These are phyloP conservation scores for Bubo blakistoni DNA, from an alignment of 2,113 vertebrate species.

Conservation along the genomic window DNA sequence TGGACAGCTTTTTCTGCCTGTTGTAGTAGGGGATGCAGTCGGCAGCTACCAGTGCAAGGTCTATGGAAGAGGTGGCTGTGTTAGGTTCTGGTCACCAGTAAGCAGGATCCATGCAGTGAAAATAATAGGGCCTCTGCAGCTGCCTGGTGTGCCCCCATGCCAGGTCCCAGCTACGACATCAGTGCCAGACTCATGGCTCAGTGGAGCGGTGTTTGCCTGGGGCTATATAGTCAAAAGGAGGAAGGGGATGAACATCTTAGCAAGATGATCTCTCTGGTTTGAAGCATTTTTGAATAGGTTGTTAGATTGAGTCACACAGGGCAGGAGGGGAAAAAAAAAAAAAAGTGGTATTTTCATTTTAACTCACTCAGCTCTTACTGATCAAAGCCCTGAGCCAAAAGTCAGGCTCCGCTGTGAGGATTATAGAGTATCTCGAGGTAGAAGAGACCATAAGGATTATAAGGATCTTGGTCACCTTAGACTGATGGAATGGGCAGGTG, in stretches of 20 bases:
- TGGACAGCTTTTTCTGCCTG: neutral
- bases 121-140: neutral
- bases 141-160: neutral
- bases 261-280: neutral
- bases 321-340: accelerated
- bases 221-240: neutral
- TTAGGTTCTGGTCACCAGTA: neutral
- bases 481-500: neutral
- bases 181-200: neutral
- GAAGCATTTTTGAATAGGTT: neutral
- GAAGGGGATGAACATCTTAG: neutral
- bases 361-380: neutral
- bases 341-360: neutral
- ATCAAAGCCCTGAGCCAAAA: neutral
- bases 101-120: neutral
- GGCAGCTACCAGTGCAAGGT: neutral
- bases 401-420: neutral
- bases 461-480: neutral
- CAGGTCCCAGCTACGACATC: neutral
- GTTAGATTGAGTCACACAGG: accelerated
- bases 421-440: neutral
- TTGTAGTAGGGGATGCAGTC: neutral
- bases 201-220: neutral
- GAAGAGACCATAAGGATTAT: neutral
- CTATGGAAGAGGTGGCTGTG: neutral